Evolutionary conservation across 1,140 invertebrate genomes (phyloP).

Genomic region (Drosophila parabipectinata): DNA sequence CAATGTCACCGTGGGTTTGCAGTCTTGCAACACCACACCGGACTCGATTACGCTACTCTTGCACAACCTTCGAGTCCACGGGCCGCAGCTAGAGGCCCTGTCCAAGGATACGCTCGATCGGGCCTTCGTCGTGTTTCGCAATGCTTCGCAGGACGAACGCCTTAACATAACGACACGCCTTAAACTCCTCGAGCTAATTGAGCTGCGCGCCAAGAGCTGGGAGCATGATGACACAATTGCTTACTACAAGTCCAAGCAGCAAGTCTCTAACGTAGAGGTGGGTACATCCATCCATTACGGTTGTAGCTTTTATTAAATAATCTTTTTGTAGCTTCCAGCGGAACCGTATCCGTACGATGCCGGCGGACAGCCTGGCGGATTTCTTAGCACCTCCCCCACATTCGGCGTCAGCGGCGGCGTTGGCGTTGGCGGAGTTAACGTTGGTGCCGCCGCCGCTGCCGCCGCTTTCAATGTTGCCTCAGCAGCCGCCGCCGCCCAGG

Average conservation of each 20-base stretch:
- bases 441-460: slow-evolving; percentile 53
- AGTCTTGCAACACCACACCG: slow-evolving; percentile 85
- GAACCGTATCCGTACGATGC: slow-evolving; percentile 72
- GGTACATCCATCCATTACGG: slow-evolving; percentile 15
- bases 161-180: slow-evolving; percentile 92
- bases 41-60: slow-evolving; percentile 76
- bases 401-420: slow-evolving; percentile 69
- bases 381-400: slow-evolving; percentile 84
- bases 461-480: slow-evolving; percentile 74
- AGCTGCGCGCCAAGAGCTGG: slow-evolving; percentile 94
- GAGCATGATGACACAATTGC: slow-evolving; percentile 91
- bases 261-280: slow-evolving; percentile 89
- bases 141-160: slow-evolving; percentile 92
- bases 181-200: slow-evolving; percentile 94
- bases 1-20: slow-evolving; percentile 88
- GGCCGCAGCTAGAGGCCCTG: slow-evolving; percentile 89
- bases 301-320: not conserved
- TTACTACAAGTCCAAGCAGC: slow-evolving; percentile 91
- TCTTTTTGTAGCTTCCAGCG: slow-evolving; percentile 52
- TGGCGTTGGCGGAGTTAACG: slow-evolving; percentile 45
- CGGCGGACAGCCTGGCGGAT: slow-evolving; percentile 66
- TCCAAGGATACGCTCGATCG: slow-evolving; percentile 89
- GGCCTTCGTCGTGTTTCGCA: slow-evolving; percentile 92
- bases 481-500: slow-evolving; percentile 70
- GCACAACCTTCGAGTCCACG: slow-evolving; percentile 89